Evolutionary conservation across 2,888 invertebrate genomes (phyloP), one percentile per base, ranked within the genome.

Genomic region (Polydrusus pterygomalis): DNA sequence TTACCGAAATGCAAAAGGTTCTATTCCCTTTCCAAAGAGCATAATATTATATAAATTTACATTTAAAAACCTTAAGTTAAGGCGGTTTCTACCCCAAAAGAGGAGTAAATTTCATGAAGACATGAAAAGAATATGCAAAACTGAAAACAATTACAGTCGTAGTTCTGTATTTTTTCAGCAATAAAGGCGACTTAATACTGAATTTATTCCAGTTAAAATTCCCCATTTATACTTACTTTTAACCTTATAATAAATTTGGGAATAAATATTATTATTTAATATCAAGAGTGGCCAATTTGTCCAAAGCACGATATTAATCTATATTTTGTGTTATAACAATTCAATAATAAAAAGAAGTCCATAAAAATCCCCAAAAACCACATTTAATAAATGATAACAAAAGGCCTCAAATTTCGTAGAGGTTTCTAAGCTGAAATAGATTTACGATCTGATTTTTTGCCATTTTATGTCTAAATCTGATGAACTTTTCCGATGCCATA

Each of bases 391-490:
- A 60, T 15, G 18, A 10, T 17, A 17, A 38, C 58, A 38, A 60
- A 38, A 13, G 38, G 15, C 56, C 2, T 30, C n/a, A 17, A 17
- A 60, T 60, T 60, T 38, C 10, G 7, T 13, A 0, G 54, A 30
- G 13, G 25, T 54, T 54, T n/a, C 30, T 54, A 38, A 38, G 38
- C 38, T 38, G 58, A n/a, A 0, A 10, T n/a, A 34, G n/a, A 38
- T 60, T 60, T 60, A 60, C 7, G 58, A 60, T 18, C 11, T 54
- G 25, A n/a, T 38, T 58, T 58, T 58, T 25, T 56, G 15, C 15
- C 15, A 8, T 9, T 34, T 56, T 34, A 38, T 60, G 38, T 38
- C 58, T 40, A 60, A 18, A 60, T 38, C 15, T 60, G 38, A 60
- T 60, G 38, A 60, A 60, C 38, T 60, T 17, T 38, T 18, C 1